Base-by-base conservation (phyloP, 2,888 invertebrate genomes). In the Orthosia gothica region DNA sequence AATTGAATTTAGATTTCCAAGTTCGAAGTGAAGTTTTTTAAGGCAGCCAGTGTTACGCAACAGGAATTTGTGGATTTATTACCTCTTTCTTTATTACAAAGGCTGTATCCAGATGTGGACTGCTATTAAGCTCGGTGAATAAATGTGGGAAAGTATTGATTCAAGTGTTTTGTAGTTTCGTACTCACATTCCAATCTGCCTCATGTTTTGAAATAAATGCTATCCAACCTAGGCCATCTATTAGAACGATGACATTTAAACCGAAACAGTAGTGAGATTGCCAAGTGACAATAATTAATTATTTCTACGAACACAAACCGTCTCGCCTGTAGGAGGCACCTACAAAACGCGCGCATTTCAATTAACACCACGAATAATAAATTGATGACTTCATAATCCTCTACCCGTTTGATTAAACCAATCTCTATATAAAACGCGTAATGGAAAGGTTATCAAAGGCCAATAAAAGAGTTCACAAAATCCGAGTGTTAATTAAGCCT, bases 401-500 rank as follows among this genome's bases (percentile, higher is more conserved):
- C 69, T 52, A 49, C 50, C 23, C 20, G 45, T 76, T 79, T 77
- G 50, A 81, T 73, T 68, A 58, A 78, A 52, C 45, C 52, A 62
- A 64, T 59, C 23, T 64, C 79, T 70, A 45, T 62, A 55, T 55
- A 70, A 73, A 79, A 59, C 55, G 72, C 68, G 40, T 64, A 62
- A n/a, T 40, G 32, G 59, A 57, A 85, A 62, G 52, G 57, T 71
- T 72, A 73, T 59, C 59, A 61, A 61, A 64, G 70, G 66, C 73
- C 72, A 81, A 72, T 72, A 72, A 83, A 81, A 76, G 63, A 78
- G 72, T 70, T 75, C 70, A 73, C 55, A 76, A 82, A 78, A 84
- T 73, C 71, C 49, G 52, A 81, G 75, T 71, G 74, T 81, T 83
- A 77, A 87, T 87, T 80, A 87, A 70, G 59, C 57, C 72, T 70